These are phyloP conservation scores for Melinaea marsaeus DNA, from an alignment of 2,888 invertebrate species.

Conservation along the genomic window DNA sequence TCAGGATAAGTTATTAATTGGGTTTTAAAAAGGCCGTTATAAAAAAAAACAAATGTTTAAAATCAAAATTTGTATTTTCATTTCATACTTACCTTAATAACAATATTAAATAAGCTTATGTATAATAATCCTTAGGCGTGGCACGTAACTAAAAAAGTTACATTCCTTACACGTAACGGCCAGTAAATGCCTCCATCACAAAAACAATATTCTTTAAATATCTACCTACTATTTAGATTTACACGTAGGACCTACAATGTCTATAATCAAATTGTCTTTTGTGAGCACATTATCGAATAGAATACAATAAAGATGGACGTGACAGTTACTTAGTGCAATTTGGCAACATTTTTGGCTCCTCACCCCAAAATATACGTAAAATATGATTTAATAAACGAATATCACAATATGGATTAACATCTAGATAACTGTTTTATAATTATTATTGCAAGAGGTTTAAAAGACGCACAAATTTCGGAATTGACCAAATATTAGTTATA, in stretches of 20 bases:
- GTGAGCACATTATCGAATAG: constrained; percentile 61
- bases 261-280: constrained; percentile 69
- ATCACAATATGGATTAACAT: constrained; percentile 62
- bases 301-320: constrained; percentile 52
- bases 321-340: constrained; percentile 53
- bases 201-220: constrained; percentile 47
- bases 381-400: constrained; percentile 41
- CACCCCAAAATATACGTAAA: constrained; percentile 50
- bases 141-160: constrained; percentile 72
- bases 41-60: constrained; percentile 37
- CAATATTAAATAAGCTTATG: constrained; percentile 72
- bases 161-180: constrained; percentile 63
- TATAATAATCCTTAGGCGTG: constrained; percentile 70
- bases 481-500: constrained; percentile 7
- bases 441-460: constrained; percentile 14
- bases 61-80: constrained; percentile 64
- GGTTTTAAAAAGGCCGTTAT: background rate
- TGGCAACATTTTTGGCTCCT: constrained; percentile 74
- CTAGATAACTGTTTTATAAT: constrained; percentile 49
- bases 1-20: background rate
- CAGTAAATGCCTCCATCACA: constrained; percentile 74
- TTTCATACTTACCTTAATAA: constrained; percentile 62
- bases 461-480: background rate
- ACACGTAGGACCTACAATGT: constrained; percentile 29
- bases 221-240: constrained; percentile 37